Base-by-base conservation (phyloP, 2,113 vertebrate genomes). In the Bettongia penicillata region DNA sequence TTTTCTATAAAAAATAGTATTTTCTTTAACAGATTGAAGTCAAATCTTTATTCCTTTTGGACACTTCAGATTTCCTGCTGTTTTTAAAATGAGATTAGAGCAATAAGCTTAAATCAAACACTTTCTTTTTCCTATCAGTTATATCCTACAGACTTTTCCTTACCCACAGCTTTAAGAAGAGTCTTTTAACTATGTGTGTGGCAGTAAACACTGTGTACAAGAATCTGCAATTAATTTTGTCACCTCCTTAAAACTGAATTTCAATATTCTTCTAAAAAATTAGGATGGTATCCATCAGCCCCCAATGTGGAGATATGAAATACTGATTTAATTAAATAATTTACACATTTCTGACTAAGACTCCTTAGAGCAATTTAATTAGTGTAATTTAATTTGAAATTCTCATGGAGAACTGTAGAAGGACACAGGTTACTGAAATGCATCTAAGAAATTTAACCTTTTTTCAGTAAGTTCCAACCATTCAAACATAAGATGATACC, bases 11-110 rank as follows among this genome's bases (percentile, higher is more conserved):
- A 97, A 90, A 14, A 94, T 50, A 95, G 0, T 37, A 53, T 92
- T 95, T 92, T 97, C 96, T 43, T 91, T 95, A 9, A 95, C 91
- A 96, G 50, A 89, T 94, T 84, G n/a, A 95, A 97, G 31, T 91
- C 93, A 0, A 94, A 48, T 50, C 96, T 31, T 92, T 91, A 89
- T 22, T 53, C 14, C 43, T 96, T 77, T 91, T 97, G 51, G 43
- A 96, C 91, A 93, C 53, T 92, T 95, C 96, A 93, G 6, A 12
- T 91, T 97, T 95, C 89, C 52, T 97, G 9, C 4, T 94, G 51
- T 0, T 96, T 96, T 91, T 57, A 95, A 97, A 97, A 94, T 51
- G 7, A 95, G 24, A 95, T 48, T 37, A 16, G 7, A 93, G 7
- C 57, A 97, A 95, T 96, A 61, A 92, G 0, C 2, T 77, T 94